phyloP scores from a whole-genome alignment of 2,797 vertebrate genomes.

The Capromys pilorides region DNA sequence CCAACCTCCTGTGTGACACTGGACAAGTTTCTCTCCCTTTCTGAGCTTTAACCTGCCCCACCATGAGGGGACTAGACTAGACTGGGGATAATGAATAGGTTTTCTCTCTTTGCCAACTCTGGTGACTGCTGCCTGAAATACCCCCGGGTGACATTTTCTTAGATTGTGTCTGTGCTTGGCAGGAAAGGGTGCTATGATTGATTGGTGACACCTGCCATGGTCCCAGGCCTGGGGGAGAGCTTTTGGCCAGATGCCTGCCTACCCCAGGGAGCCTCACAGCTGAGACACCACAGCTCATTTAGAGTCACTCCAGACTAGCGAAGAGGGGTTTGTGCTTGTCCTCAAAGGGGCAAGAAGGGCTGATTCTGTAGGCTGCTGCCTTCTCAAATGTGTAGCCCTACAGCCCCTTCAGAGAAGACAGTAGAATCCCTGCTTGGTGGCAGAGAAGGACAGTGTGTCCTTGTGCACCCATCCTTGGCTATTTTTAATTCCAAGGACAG shows the following conservation, averaged over 20 bases:
- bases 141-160: slow-evolving; percentile 68
- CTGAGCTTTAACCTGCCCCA: slow-evolving; percentile 39
- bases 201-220: slow-evolving; percentile 61
- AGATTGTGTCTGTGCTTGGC: slow-evolving; percentile 66
- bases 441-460: slow-evolving; percentile 78
- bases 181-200: slow-evolving; percentile 69
- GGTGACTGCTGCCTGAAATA: slow-evolving; percentile 73
- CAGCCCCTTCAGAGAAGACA: slow-evolving; percentile 57
- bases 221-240: slow-evolving; percentile 53
- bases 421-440: slow-evolving; percentile 63
- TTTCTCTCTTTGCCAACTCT: slow-evolving; percentile 44
- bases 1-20: slow-evolving; percentile 6
- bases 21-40: slow-evolving; percentile 5
- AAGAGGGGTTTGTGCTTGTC: slow-evolving; percentile 26
- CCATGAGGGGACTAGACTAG: neutral
- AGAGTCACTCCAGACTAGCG: neutral
- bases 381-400: neutral
- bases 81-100: slow-evolving; percentile 53
- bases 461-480: slow-evolving; percentile 73
- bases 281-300: slow-evolving; percentile 52
- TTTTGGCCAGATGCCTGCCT: slow-evolving; percentile 49
- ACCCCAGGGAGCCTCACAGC: slow-evolving; percentile 47
- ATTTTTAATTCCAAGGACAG: slow-evolving; percentile 83
- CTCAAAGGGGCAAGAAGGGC: slow-evolving; percentile 53
- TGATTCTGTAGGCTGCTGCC: slow-evolving; percentile 16